Percentiles rank a stretch among this genome's conserved stretches.
phyloP scores from a whole-genome alignment of 2,113 vertebrate species.

The Sturnira hondurensis region DNA sequence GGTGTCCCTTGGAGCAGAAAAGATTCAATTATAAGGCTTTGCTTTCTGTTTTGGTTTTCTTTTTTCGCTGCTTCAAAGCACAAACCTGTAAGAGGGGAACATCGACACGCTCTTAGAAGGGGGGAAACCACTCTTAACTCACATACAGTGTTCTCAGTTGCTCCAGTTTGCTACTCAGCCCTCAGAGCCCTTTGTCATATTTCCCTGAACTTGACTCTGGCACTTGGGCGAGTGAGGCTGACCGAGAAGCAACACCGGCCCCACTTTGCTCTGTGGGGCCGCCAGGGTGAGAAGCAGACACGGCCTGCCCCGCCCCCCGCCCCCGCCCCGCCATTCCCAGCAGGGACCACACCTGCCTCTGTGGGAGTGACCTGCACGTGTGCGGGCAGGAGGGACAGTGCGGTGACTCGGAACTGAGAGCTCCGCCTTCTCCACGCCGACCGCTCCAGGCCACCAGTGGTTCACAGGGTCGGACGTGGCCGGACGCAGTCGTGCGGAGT shows the following conservation, averaged over 20 bases:
- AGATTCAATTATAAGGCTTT: slow-evolving; percentile 33
- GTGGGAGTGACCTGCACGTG: neutral
- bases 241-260: neutral
- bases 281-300: neutral
- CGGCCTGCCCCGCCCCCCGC: neutral
- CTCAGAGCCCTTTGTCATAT: neutral
- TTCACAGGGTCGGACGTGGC: neutral
- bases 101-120: neutral
- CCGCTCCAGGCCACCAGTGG: neutral
- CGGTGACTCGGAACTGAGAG: neutral
- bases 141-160: neutral
- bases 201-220: neutral
- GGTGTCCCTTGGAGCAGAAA: slow-evolving; percentile 30
- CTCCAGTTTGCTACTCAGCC: neutral
- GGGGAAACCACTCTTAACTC: neutral
- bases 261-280: neutral
- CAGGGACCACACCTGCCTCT: neutral
- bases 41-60: neutral
- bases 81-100: neutral
- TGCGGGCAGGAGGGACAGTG: neutral
- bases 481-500: too few relatives aligned
- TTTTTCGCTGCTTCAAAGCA: neutral
- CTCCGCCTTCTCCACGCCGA: neutral
- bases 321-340: neutral
- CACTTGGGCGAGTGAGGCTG: neutral